Conservation (phyloP, 1,140 invertebrate genomes). For the Maconellicoccus hirsutus region DNA sequence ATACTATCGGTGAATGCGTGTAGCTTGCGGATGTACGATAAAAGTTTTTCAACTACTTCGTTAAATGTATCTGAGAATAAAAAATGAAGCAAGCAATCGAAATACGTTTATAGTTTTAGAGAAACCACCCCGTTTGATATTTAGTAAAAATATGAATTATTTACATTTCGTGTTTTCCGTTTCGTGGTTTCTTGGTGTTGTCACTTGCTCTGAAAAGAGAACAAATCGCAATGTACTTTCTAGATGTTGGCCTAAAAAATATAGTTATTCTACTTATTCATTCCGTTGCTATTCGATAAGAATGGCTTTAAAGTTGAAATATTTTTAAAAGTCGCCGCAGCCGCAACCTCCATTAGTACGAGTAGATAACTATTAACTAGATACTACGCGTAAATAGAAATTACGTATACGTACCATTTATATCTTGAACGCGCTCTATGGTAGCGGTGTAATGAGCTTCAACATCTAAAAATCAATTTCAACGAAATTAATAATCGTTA, state of each 20-base stretch:
- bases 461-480: not conserved
- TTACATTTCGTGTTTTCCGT: not conserved
- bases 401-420: not conserved
- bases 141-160: not conserved
- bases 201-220: not conserved
- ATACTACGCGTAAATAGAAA: too few species aligned
- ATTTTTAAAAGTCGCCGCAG: too few species aligned
- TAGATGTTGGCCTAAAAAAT: not conserved
- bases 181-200: not conserved
- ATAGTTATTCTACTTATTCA: not conserved
- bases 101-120: too few species aligned
- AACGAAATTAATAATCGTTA: not conserved
- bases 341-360: too few species aligned
- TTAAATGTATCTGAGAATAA: not conserved
- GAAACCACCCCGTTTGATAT: too few species aligned
- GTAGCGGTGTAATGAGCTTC: not conserved
- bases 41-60: not conserved
- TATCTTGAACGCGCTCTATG: not conserved
- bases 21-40: not conserved
- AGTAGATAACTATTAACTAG: too few species aligned
- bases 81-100: too few species aligned
- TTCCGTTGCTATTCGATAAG: not conserved
- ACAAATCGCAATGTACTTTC: not conserved
- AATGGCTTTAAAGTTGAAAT: too few species aligned
- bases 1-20: not conserved